Percentiles rank a stretch among this genome's conserved stretches.
phyloP scores from a whole-genome alignment of 2,797 vertebrate genomes.

The Peromyscus attwateri region DNA sequence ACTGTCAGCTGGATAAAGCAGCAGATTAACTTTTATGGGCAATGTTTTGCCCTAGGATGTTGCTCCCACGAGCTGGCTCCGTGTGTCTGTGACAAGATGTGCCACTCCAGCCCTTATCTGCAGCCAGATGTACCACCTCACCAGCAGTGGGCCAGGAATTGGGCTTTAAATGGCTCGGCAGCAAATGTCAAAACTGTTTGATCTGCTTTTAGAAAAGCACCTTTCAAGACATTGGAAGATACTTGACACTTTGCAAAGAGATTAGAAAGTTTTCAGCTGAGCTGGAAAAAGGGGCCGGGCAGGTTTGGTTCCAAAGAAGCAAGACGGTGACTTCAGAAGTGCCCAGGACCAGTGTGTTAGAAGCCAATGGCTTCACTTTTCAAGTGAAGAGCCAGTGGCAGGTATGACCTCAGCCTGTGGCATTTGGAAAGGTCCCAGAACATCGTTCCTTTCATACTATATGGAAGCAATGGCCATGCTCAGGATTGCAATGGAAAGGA shows the following conservation, averaged over 20 bases:
- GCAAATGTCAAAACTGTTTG: constrained; percentile 89
- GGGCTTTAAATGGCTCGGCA: constrained; percentile 84
- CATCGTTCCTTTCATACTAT: neutral
- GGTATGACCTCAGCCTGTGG: neutral
- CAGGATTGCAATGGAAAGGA: neutral
- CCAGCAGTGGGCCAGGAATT: constrained; percentile 65
- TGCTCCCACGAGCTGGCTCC: constrained; percentile 75
- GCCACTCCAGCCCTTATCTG: constrained; percentile 83
- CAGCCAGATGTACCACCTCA: constrained; percentile 72
- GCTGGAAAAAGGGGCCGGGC: constrained; percentile 77
- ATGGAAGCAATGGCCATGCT: neutral
- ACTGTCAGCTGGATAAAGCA: constrained; percentile 74
- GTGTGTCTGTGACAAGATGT: constrained; percentile 72
- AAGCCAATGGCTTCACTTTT: constrained; percentile 47
- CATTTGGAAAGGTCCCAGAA: neutral
- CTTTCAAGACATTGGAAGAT: constrained; percentile 85
- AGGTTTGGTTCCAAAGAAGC: constrained; percentile 52
- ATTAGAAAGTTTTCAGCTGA: constrained; percentile 86
- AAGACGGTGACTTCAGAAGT: constrained; percentile 8
- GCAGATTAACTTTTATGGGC: constrained; percentile 85
- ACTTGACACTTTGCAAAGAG: constrained; percentile 87
- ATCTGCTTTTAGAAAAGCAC: constrained; percentile 88
- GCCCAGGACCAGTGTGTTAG: constrained; percentile 36
- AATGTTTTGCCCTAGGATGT: constrained; percentile 81
- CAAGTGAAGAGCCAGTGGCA: neutral